A percentile compares a stretch with the other conserved stretches of the same genome.
These are phyloP conservation scores for Helarctos malayanus DNA, from an alignment of 2,797 vertebrate species.

Conservation along the genomic window DNA sequence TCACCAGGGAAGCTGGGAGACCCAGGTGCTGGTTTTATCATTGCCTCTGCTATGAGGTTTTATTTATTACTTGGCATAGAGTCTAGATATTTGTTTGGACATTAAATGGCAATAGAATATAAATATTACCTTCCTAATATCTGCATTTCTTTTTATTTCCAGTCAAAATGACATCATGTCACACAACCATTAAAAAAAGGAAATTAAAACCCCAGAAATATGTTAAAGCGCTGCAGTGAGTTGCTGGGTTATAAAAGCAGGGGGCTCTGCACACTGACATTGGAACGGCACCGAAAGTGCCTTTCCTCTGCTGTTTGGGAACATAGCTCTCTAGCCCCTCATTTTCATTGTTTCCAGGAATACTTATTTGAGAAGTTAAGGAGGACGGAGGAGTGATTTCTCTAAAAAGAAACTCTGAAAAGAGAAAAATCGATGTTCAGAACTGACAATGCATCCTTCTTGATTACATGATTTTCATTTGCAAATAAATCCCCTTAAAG, in stretches of 20 bases:
- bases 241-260: slow-evolving; percentile 76
- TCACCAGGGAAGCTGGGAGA: slow-evolving; percentile 77
- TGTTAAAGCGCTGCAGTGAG: slow-evolving; percentile 63
- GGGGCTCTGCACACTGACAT: slow-evolving; percentile 62
- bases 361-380: slow-evolving; percentile 64
- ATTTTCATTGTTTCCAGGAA: slow-evolving; percentile 84
- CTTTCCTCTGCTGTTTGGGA: slow-evolving; percentile 41
- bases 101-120: slow-evolving; percentile 72
- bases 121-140: slow-evolving; percentile 82
- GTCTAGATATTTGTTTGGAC: slow-evolving; percentile 80
- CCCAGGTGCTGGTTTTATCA: slow-evolving; percentile 77
- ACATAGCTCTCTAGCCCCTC: not conserved
- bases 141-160: slow-evolving; percentile 82
- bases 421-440: slow-evolving; percentile 80
- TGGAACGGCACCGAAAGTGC: slow-evolving; percentile 62
- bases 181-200: slow-evolving; percentile 82
- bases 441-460: slow-evolving; percentile 78
- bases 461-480: slow-evolving; percentile 83
- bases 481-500: slow-evolving; percentile 82
- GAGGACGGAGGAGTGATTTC: not conserved
- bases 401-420: slow-evolving; percentile 82
- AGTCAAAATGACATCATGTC: slow-evolving; percentile 80
- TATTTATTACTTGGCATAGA: slow-evolving; percentile 75
- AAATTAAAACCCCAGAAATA: slow-evolving; percentile 80
- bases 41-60: slow-evolving; percentile 78